Evolutionary conservation across 2,797 vertebrate genomes (phyloP), one percentile per base, ranked within the genome.

Genomic region (Neoniphon sammara): DNA sequence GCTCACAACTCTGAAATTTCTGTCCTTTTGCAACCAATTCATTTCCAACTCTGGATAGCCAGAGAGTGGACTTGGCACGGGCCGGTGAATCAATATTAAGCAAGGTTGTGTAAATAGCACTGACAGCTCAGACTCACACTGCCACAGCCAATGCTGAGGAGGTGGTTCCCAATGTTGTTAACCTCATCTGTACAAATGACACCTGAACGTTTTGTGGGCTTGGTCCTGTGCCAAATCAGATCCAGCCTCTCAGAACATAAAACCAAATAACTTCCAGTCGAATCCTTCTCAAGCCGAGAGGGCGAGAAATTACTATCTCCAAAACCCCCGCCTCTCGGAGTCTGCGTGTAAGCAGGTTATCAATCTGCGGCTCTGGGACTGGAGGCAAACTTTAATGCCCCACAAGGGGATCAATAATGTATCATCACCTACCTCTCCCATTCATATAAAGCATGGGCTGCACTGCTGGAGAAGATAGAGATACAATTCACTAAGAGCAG

Each of bases 1-100:
- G 60, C 49, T 58, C 50, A 50, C 20, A 34, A 73, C 70, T 17
- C 47, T 66, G 64, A 65, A 56, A 73, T 65, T 67, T 77, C 66
- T 12, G 4, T 66, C 52, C 25, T 63, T 57, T 64, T 44, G 20
- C 8, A 14, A 74, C 70, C 67, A 74, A 84, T 87, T 73, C 20
- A 72, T 83, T n/a, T 84, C 25, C 65, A 74, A 63, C 47, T 68
- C 73, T 62, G 65, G 54, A 70, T 55, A 86, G 75, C 74, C 68
- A 71, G 68, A 82, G 64, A 82, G 87, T 54, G 78, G 49, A 83
- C 77, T 87, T 84, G 84, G 88, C 86, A 81, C 71, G 25, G 72
- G 67, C 44, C 44, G 20, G 61, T 27, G 54, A 85, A 90, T 91
- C 90, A 87, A 91, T 91, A 87, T 83, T 75, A 85, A 87, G 73